phyloP scores from a whole-genome alignment of 1,140 invertebrate species.

The Drosophila miranda region DNA sequence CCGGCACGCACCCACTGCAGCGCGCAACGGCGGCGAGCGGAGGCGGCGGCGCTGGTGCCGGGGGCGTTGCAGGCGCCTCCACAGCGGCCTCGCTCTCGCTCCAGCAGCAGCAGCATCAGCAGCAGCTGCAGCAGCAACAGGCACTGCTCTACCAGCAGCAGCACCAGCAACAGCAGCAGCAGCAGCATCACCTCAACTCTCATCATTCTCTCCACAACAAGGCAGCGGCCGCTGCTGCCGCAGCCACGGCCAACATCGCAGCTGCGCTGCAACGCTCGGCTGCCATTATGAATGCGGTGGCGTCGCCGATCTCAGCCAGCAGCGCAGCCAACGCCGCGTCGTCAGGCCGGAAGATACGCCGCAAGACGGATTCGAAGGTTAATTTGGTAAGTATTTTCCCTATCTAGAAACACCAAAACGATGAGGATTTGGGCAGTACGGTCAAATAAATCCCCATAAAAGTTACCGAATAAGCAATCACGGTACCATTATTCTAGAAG shows the following conservation, averaged over 20 bases:
- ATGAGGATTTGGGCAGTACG: too few relatives aligned
- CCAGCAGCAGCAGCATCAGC: slow-evolving; percentile 57
- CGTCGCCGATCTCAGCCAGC: slow-evolving; percentile 79
- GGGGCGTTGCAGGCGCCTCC: slow-evolving; percentile 53
- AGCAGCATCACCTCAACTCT: slow-evolving; percentile 56
- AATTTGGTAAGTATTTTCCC: slow-evolving; percentile 70
- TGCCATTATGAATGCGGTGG: slow-evolving; percentile 82
- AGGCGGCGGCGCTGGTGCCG: slow-evolving; percentile 52
- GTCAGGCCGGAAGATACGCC: slow-evolving; percentile 74
- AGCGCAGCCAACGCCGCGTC: slow-evolving; percentile 65
- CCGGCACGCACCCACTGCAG: slow-evolving; percentile 66
- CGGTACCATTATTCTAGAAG: too few relatives aligned
- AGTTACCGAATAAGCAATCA: too few relatives aligned
- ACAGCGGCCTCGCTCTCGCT: slow-evolving; percentile 43
- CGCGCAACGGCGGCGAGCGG: slow-evolving; percentile 62
- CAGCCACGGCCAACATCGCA: slow-evolving; percentile 59
- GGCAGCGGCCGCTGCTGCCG: slow-evolving; percentile 43
- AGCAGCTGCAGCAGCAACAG: slow-evolving; percentile 32
- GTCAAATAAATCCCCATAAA: too few relatives aligned
- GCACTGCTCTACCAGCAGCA: slow-evolving; percentile 46
- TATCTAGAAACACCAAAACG: neutral
- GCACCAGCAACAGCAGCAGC: slow-evolving; percentile 29
- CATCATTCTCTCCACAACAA: slow-evolving; percentile 62
- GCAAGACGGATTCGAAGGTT: slow-evolving; percentile 81
- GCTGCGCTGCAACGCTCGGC: slow-evolving; percentile 68